phyloP scores from a whole-genome alignment of 2,888 invertebrate species.

The Lissonota sp. region DNA sequence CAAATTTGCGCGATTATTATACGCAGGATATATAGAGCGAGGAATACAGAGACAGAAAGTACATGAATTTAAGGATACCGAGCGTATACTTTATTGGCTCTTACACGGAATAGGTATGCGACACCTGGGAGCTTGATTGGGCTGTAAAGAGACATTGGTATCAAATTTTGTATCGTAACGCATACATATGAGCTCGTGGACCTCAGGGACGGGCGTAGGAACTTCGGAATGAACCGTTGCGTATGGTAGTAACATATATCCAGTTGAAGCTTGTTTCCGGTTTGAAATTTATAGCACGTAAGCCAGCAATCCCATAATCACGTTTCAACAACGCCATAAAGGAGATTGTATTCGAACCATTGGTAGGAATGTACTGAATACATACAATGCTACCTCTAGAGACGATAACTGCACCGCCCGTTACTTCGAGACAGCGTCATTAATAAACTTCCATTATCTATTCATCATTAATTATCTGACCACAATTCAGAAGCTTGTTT shows the following conservation, averaged over 20 bases:
- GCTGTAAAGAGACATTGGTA: conserved; percentile 28
- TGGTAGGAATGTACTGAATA: background rate
- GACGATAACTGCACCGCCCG: too few species aligned
- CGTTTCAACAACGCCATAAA: background rate
- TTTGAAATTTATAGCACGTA: conserved; percentile 38
- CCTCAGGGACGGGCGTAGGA: background rate
- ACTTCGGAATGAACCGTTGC: conserved; percentile 21
- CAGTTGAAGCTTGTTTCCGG: conserved; percentile 50
- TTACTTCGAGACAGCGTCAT: too few species aligned
- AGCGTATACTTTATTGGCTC: conserved; percentile 44
- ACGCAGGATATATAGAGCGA: background rate
- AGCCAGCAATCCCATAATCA: background rate
- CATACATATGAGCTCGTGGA: conserved; percentile 5
- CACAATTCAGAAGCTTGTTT: background rate
- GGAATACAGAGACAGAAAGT: background rate
- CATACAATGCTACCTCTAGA: too few species aligned
- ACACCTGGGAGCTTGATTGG: conserved; percentile 12
- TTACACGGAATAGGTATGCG: conserved; percentile 13
- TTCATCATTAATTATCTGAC: background rate
- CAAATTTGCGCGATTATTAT: conserved; percentile 27
- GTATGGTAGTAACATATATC: conserved; percentile 25
- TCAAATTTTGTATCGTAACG: conserved; percentile 46
- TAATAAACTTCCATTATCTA: too few species aligned
- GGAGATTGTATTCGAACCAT: background rate
- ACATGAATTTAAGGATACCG: background rate